Conservation (phyloP, 2,888 invertebrate genomes). For the Falcaria lacertinaria region DNA sequence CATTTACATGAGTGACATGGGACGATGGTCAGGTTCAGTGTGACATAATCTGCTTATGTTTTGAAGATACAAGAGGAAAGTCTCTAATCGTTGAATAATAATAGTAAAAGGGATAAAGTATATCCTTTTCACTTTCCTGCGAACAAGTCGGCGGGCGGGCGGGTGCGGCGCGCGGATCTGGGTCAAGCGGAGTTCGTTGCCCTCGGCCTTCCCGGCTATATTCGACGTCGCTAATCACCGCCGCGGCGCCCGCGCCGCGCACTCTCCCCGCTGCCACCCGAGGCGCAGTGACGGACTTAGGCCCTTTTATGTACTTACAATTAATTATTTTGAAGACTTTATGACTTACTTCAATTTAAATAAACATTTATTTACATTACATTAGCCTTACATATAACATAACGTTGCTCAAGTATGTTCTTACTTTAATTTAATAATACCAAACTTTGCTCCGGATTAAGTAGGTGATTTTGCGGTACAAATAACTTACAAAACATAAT, state of each 20-base stretch:
- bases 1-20: background rate
- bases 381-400: too few species aligned
- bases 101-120: slow-evolving; percentile 33
- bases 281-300: slow-evolving; percentile 42
- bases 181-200: slow-evolving; percentile 79
- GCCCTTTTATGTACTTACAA: slow-evolving; percentile 10
- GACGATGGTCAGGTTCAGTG: background rate
- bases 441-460: too few species aligned
- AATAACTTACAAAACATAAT: too few species aligned
- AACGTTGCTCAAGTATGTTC: too few species aligned
- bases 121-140: slow-evolving; percentile 73
- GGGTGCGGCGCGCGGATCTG: slow-evolving; percentile 51
- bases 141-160: slow-evolving; percentile 30
- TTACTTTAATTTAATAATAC: too few species aligned
- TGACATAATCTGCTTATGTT: background rate
- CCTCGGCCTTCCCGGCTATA: slow-evolving; percentile 79
- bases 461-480: too few species aligned
- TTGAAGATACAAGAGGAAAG: background rate
- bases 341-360: slow-evolving; percentile 2
- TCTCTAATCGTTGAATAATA: slow-evolving; percentile 12
- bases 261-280: slow-evolving; percentile 25
- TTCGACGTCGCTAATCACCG: slow-evolving; percentile 73
- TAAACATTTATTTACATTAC: too few species aligned
- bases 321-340: slow-evolving; percentile 5
- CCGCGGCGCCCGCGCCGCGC: slow-evolving; percentile 26